Conservation (phyloP, 2,113 vertebrate genomes). For the Cynoglossus semilaevis region DNA sequence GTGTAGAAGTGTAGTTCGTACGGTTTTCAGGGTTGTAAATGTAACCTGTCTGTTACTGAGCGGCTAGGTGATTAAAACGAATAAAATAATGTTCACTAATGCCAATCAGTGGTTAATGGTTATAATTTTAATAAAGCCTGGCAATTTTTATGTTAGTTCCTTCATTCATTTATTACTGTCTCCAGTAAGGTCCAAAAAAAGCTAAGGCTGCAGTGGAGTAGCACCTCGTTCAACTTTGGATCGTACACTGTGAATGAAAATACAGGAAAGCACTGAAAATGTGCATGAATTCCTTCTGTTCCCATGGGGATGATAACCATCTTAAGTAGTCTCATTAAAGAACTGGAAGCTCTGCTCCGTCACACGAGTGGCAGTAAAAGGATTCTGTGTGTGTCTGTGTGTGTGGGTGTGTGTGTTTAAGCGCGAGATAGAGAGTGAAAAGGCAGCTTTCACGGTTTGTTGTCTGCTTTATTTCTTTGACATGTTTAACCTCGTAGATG, state of each 20-base stretch:
- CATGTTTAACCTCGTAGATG: neutral
- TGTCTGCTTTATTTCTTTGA: neutral
- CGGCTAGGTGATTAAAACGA: slow-evolving; percentile 25
- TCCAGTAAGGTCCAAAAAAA: neutral
- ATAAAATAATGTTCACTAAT: slow-evolving; percentile 37
- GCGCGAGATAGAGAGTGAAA: no score
- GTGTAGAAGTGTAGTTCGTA: slow-evolving; percentile 13
- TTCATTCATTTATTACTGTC: slow-evolving; percentile 7
- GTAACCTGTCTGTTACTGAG: slow-evolving; percentile 22
- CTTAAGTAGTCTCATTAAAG: slow-evolving; percentile 57
- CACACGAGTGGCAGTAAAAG: slow-evolving; percentile 9
- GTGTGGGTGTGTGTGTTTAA: neutral
- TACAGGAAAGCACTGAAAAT: slow-evolving; percentile 34
- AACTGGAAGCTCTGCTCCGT: slow-evolving; percentile 35
- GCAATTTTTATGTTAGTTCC: slow-evolving; percentile 3
- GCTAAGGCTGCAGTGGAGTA: no score
- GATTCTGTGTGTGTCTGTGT: neutral
- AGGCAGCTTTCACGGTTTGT: neutral
- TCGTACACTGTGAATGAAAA: neutral
- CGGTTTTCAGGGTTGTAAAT: slow-evolving; percentile 27
- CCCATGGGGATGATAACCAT: slow-evolving; percentile 44
- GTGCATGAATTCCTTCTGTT: slow-evolving; percentile 53
- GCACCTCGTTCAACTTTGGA: neutral
- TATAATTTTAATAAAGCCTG: slow-evolving; percentile 29
- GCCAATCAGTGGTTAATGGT: slow-evolving; percentile 28